Percentiles rank a stretch among this genome's conserved stretches.
Conservation (phyloP, 2,888 invertebrate species). For the Sepioteuthis lessoniana region DNA sequence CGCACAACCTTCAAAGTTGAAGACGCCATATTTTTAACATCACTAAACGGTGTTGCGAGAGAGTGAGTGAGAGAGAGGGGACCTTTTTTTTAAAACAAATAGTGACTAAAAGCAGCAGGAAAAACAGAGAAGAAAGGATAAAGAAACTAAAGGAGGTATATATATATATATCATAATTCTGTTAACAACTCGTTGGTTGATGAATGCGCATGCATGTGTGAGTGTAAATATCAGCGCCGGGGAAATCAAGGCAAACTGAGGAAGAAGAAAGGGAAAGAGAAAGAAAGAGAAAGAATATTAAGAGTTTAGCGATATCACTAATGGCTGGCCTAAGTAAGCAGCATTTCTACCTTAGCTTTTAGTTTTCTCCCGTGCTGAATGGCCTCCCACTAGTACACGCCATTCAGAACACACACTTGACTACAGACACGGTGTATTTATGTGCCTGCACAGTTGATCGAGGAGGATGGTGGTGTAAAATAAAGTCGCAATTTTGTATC, state of each 20-base stretch:
- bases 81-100: neutral
- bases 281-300: neutral
- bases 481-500: neutral
- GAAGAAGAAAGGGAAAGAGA: neutral
- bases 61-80: neutral
- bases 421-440: no score
- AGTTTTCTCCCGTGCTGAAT: neutral
- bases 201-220: neutral
- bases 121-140: neutral
- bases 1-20: constrained; percentile 48
- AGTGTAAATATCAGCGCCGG: neutral
- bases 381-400: neutral
- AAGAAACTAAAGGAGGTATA: constrained; percentile 23
- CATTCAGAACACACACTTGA: neutral
- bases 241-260: neutral
- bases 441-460: neutral
- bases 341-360: neutral
- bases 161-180: neutral
- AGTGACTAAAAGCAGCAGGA: neutral
- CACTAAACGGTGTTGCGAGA: no score
- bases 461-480: neutral
- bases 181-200: neutral
- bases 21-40: constrained; percentile 45
- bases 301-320: neutral
- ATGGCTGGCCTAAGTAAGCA: neutral